Percentiles rank a stretch among this genome's conserved stretches.
Conservation (phyloP, 2,797 vertebrate species). For the Pogonophryne albipinna region DNA sequence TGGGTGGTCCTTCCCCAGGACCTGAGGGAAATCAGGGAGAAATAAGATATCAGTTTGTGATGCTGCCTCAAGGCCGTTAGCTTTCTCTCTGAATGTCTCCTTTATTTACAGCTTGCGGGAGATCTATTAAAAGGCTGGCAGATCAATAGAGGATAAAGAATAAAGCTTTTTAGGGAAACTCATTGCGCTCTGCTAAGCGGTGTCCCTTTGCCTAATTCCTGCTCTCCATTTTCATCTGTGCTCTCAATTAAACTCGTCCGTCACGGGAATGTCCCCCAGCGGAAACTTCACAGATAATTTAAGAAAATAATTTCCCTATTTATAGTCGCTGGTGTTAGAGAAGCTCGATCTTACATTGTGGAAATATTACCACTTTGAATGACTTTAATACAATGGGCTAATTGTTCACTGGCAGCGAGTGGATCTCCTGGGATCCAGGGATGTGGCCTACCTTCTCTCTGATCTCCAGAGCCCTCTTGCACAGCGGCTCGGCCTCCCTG, state of each 20-base stretch:
- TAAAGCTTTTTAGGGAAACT: constrained; percentile 53
- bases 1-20: constrained; percentile 95
- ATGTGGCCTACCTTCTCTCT: constrained; percentile 92
- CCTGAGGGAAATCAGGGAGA: constrained; percentile 79
- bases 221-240: constrained; percentile 58
- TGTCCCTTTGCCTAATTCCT: constrained; percentile 15
- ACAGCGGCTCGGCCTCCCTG: constrained; percentile 96
- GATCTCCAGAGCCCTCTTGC: constrained; percentile 97
- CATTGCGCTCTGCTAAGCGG: constrained; percentile 21
- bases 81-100: not conserved
- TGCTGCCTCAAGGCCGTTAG: not conserved
- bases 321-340: constrained; percentile 48
- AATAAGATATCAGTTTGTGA: not conserved
- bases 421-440: constrained; percentile 34
- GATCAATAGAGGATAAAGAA: constrained; percentile 63
- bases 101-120: constrained; percentile 18
- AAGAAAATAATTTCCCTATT: constrained; percentile 61
- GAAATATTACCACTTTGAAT: constrained; percentile 50
- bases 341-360: constrained; percentile 35
- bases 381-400: constrained; percentile 36
- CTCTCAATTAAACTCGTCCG: constrained; percentile 70
- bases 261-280: constrained; percentile 33
- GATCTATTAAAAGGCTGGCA: constrained; percentile 62
- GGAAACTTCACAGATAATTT: constrained; percentile 48
- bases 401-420: constrained; percentile 38